Evolutionary conservation across 2,888 invertebrate species (phyloP).

Genomic region (Leuctra nigra): DNA sequence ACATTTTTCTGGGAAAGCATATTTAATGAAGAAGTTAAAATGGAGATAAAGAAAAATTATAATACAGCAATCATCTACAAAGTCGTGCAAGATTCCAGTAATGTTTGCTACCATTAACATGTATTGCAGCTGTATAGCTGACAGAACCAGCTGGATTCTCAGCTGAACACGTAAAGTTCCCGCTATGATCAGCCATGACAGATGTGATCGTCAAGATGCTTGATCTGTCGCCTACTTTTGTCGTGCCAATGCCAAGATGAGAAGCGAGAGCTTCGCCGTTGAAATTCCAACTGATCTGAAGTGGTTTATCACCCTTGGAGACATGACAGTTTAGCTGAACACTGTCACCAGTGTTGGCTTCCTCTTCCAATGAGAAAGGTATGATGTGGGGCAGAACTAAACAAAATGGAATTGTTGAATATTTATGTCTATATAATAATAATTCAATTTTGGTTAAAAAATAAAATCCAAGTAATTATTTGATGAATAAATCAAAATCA

Average conservation of each 20-base stretch:
- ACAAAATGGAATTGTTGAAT: neutral
- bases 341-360: conserved; percentile 61
- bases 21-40: too few species aligned
- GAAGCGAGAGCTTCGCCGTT: conserved; percentile 44
- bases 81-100: too few species aligned
- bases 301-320: conserved; percentile 66
- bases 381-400: conserved; percentile 53
- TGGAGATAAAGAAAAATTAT: too few species aligned
- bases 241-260: conserved; percentile 39
- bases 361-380: conserved; percentile 61
- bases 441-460: too few species aligned
- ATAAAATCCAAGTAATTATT: too few species aligned
- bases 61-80: too few species aligned
- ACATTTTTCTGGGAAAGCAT: too few species aligned
- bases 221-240: conserved; percentile 44
- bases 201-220: conserved; percentile 51
- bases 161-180: conserved; percentile 69
- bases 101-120: conserved; percentile 53
- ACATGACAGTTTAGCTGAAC: conserved; percentile 62
- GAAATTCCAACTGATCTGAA: conserved; percentile 67
- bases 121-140: conserved; percentile 45
- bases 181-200: conserved; percentile 38
- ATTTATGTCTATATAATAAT: neutral
- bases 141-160: conserved; percentile 63
- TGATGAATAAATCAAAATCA: neutral